Evolutionary conservation across 2,113 vertebrate species (phyloP), one percentile per base, ranked within the genome.

Genomic region (Trinectes maculatus): DNA sequence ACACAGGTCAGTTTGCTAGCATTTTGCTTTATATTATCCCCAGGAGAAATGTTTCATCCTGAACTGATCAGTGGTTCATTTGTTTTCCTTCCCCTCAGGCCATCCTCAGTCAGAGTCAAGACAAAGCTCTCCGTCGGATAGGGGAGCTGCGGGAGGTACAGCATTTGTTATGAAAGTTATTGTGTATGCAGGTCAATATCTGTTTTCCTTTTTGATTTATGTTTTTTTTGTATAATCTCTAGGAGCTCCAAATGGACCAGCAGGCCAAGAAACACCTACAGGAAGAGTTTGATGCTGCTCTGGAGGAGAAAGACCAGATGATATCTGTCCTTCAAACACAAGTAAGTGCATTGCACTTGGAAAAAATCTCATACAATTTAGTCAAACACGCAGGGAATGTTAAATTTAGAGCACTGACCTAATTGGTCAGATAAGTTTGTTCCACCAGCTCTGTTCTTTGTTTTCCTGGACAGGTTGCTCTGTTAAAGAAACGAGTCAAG

Each of bases 171-270:
- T 66, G 15, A 64, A 59, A 44, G 5, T 31, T 44, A 9, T 19
- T 53, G 6, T 54, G 8, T 56, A 11, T 72, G 10, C 9, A 15
- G 9, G 4, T 63, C 36, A 34, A 19, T 36, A 33, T 56, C 0
- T 37, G 24, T 33, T 24, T 52, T 22, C 19, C 9, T 58, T 10
- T 36, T 48, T 47, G 8, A 15, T 47, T 11, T 1, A 28, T 7
- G 3, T 18, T 63, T 46, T 22, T 46, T 24, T 21, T 48, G 2
- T 46, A 74, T 72, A 3, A 18, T 74, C 4, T 59, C 1, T 61
- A 99, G 98, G 97, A 99, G 78, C 94, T 99, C 16, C 96, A 99
- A 37, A 98, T 99, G 96, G 96, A 98, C 88, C 96, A 99, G 54
- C 95, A 98, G 83, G 95, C 96, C 26, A 99, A 99, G 87, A 99